Conservation (phyloP, 2,797 vertebrate genomes). For the Champsocephalus gunnari region DNA sequence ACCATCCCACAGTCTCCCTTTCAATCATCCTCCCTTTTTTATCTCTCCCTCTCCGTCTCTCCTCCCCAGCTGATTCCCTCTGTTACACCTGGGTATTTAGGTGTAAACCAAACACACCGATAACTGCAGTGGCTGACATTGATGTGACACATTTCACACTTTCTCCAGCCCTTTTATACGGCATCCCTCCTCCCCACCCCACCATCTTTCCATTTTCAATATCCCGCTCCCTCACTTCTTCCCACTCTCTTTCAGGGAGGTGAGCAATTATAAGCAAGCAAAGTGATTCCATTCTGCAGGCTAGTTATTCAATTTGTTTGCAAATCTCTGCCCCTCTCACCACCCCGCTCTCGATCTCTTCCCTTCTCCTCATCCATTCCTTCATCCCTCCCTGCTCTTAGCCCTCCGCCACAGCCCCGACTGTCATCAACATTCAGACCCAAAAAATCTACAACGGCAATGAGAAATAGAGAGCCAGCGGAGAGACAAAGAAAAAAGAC, state of each 20-base stretch:
- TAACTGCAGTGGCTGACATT: slow-evolving; percentile 70
- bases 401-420: slow-evolving; percentile 47
- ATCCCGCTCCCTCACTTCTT: slow-evolving; percentile 33
- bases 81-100: slow-evolving; percentile 35
- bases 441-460: slow-evolving; percentile 63
- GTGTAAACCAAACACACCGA: slow-evolving; percentile 64
- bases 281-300: slow-evolving; percentile 82
- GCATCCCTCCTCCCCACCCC: slow-evolving; percentile 37
- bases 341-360: slow-evolving; percentile 31
- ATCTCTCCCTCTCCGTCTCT: background rate
- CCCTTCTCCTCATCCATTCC: slow-evolving; percentile 43
- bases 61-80: slow-evolving; percentile 10
- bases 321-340: slow-evolving; percentile 73
- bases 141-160: slow-evolving; percentile 74
- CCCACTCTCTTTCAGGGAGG: slow-evolving; percentile 68
- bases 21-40: slow-evolving; percentile 11
- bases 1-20: background rate
- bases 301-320: slow-evolving; percentile 84
- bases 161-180: slow-evolving; percentile 65
- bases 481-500: slow-evolving; percentile 39
- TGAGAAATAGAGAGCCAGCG: slow-evolving; percentile 41
- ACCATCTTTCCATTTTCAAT: slow-evolving; percentile 6
- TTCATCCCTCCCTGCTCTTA: slow-evolving; percentile 55
- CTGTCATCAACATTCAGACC: slow-evolving; percentile 77
- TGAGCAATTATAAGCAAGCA: slow-evolving; percentile 75